Percentiles rank a stretch among this genome's conserved stretches.
These are phyloP conservation scores for Catocala fraxini DNA, from an alignment of 2,888 invertebrate species.

Conservation along the genomic window DNA sequence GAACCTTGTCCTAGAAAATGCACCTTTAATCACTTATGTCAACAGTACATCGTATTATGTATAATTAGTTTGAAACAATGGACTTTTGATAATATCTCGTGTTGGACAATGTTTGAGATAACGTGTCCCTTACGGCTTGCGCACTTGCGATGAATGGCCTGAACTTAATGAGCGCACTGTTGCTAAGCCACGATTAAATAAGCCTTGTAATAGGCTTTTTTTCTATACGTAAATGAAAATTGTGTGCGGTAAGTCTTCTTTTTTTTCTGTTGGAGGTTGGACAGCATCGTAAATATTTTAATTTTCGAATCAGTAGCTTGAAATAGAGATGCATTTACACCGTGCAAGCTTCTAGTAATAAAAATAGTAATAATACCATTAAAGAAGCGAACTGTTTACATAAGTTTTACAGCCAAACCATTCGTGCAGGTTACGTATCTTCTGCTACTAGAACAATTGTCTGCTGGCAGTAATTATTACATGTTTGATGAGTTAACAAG, in stretches of 20 bases:
- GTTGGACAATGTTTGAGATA: slow-evolving; percentile 44
- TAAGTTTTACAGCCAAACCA: no score
- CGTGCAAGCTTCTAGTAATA: no score
- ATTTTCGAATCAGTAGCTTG: no score
- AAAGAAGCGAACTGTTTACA: no score
- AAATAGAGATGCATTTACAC: no score
- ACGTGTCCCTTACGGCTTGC: slow-evolving; percentile 31
- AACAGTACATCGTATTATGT: slow-evolving; percentile 45
- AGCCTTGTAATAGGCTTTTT: background rate
- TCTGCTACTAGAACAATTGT: no score
- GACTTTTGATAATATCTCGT: slow-evolving; percentile 42
- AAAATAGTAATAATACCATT: no score
- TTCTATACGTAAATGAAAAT: background rate
- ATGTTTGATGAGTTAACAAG: no score
- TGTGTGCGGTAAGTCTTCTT: background rate
- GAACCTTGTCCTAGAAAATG: slow-evolving; percentile 47
- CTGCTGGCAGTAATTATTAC: no score
- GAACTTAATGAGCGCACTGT: slow-evolving; percentile 15
- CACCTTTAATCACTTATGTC: slow-evolving; percentile 48
- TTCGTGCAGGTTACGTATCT: no score
- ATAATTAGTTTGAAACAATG: slow-evolving; percentile 51
- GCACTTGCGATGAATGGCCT: slow-evolving; percentile 1
- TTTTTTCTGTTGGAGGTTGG: no score
- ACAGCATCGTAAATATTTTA: no score
- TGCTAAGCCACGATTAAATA: background rate